Evolutionary conservation across 2,888 invertebrate species (phyloP).

Genomic region (Gastrophysa polygoni): DNA sequence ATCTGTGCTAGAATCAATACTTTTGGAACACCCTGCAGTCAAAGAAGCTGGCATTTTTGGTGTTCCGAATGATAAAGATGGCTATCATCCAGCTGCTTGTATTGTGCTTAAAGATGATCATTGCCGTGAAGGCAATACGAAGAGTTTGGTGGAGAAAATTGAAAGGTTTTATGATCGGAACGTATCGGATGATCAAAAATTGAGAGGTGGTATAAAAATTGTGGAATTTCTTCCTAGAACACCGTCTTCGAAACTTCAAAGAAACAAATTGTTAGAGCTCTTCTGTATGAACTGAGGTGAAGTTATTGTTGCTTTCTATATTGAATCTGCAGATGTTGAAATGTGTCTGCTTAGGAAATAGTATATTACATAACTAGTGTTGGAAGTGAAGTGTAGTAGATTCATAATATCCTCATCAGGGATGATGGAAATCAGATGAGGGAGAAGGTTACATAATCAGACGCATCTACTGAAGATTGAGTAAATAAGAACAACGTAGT

Average conservation of each 20-base stretch:
- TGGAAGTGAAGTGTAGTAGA: too few relatives aligned
- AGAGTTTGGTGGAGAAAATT: constrained; percentile 30
- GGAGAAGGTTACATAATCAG: too few relatives aligned
- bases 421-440: too few relatives aligned
- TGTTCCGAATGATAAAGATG: constrained; percentile 42
- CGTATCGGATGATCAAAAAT: constrained; percentile 43
- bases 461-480: too few relatives aligned
- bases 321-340: too few relatives aligned
- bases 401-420: too few relatives aligned
- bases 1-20: constrained; percentile 41
- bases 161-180: constrained; percentile 38
- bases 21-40: constrained; percentile 44
- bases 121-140: background rate
- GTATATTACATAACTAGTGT: too few relatives aligned
- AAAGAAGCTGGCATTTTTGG: constrained; percentile 47
- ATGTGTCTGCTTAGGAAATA: too few relatives aligned
- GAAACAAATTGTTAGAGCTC: constrained; percentile 11
- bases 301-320: background rate
- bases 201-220: constrained; percentile 47
- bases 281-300: background rate
- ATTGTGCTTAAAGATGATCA: constrained; percentile 12
- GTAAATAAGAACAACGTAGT: too few relatives aligned
- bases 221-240: constrained; percentile 43
- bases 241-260: constrained; percentile 40
- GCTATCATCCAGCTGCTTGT: constrained; percentile 38